phyloP scores from a whole-genome alignment of 2,888 invertebrate genomes.

The Aplocera efformata region DNA sequence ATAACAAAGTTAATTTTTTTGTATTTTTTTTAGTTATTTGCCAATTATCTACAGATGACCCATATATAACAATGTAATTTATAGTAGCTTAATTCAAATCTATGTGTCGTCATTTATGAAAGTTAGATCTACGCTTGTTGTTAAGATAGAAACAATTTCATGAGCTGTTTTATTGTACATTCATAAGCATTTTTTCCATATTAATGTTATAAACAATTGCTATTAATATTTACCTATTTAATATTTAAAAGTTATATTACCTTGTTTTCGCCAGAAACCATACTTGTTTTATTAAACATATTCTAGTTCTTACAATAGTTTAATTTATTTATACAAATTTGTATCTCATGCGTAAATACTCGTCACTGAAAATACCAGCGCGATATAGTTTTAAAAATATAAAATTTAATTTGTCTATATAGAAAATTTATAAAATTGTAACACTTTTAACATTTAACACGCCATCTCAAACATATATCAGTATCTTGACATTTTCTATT shows the following conservation, averaged over 20 bases:
- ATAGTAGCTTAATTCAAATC: slow-evolving; percentile 6
- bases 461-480: too few relatives aligned
- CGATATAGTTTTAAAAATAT: not conserved
- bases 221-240: not conserved
- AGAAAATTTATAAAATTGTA: slow-evolving; percentile 20
- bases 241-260: slow-evolving; percentile 2
- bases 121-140: slow-evolving; percentile 1
- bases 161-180: not conserved
- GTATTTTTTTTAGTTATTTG: too few relatives aligned
- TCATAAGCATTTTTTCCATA: too few relatives aligned
- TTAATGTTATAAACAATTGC: not conserved
- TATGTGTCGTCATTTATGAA: slow-evolving; percentile 5
- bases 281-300: not conserved
- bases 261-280: slow-evolving; percentile 11
- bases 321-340: not conserved
- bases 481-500: too few relatives aligned
- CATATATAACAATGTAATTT: slow-evolving; percentile 1
- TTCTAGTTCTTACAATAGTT: too few relatives aligned
- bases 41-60: too few relatives aligned
- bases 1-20: too few relatives aligned
- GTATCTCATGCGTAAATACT: too few relatives aligned
- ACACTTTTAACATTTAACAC: slow-evolving; percentile 1
- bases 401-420: not conserved
- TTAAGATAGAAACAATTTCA: not conserved
- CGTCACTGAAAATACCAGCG: too few relatives aligned